Conservation (phyloP, 2,113 vertebrate species). For the Lutjanus erythropterus region DNA sequence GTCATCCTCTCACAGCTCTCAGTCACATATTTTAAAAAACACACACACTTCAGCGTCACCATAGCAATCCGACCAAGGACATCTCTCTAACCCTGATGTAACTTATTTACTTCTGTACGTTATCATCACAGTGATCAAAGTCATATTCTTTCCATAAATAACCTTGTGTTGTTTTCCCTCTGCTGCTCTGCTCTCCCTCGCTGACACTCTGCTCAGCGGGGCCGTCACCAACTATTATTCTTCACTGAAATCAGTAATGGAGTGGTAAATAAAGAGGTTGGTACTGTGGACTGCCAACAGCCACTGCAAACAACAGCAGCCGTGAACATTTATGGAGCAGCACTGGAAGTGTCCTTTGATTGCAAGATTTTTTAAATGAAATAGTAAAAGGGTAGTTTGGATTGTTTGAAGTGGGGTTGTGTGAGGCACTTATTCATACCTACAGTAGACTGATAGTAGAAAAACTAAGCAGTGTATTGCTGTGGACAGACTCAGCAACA, state of each 20-base stretch:
- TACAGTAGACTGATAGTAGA: too few relatives aligned
- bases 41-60: constrained; percentile 59
- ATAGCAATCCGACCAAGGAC: constrained; percentile 71
- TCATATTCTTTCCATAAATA: constrained; percentile 63
- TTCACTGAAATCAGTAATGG: constrained; percentile 43
- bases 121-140: constrained; percentile 72
- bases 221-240: constrained; percentile 42
- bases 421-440: too few relatives aligned
- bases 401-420: too few relatives aligned
- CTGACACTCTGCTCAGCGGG: constrained; percentile 39
- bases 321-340: not conserved
- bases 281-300: constrained; percentile 10
- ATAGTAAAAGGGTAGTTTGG: too few relatives aligned
- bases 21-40: constrained; percentile 31
- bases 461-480: too few relatives aligned
- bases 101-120: constrained; percentile 66
- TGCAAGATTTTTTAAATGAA: not conserved
- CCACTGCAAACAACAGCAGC: constrained; percentile 3
- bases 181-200: constrained; percentile 16
- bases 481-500: too few relatives aligned
- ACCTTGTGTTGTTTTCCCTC: constrained; percentile 20
- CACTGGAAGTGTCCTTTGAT: constrained; percentile 12
- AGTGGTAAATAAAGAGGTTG: constrained; percentile 49
- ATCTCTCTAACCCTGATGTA: constrained; percentile 55
- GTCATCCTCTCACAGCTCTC: constrained; percentile 24